Base-by-base conservation (phyloP, 2,888 invertebrate species). In the Chouioia cunea region DNA sequence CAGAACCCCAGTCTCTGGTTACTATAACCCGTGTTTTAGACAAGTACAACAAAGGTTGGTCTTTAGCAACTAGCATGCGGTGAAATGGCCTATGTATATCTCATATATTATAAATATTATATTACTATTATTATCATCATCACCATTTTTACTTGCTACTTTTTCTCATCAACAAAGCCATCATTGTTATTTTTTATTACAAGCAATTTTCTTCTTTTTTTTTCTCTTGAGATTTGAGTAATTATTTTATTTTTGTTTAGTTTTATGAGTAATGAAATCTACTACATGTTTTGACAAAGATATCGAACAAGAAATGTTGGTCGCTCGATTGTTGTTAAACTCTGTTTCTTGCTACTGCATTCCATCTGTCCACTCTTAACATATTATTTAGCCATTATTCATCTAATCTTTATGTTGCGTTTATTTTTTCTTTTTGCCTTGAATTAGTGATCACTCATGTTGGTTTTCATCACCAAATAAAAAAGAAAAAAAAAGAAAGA, bases 41-140 rank as follows among this genome's bases (percentile, higher is more conserved):
- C 84, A 85, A 84, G 83, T 82, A 78, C 83, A 83, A 82, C 83
- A 85, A 75, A 85, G 85, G 85, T 85, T 85, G 85, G 85, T 85
- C 85, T 82, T 85, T 85, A 85, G 85, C 81, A 84, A 85, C 79
- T 85, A 85, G 85, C 85, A 85, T 85, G 85, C 80, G 83, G 85
- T 84, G 84, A 84, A 81, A 82, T 85, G 84, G 84, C 83, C 85
- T 85, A 81, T 83, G 79, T 82, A 76, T 80, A 79, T 80, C 76
- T 78, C 76, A 76, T 76, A 75, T 36, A 36, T 75, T 77, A 75
- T 77, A 67, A 77, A 71, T 76, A 76, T 77, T 75, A 77, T 73
- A 65, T 54, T 68, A 77, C 75, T 76, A 79, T 77, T 75, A 74
- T 77, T 72, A 70, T 74, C 67, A 68, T 73, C 70, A 73, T 75